Percentiles rank a stretch among this genome's conserved stretches.
These are phyloP conservation scores for Nesoenas mayeri DNA, from an alignment of 2,113 vertebrate species.

Conservation along the genomic window DNA sequence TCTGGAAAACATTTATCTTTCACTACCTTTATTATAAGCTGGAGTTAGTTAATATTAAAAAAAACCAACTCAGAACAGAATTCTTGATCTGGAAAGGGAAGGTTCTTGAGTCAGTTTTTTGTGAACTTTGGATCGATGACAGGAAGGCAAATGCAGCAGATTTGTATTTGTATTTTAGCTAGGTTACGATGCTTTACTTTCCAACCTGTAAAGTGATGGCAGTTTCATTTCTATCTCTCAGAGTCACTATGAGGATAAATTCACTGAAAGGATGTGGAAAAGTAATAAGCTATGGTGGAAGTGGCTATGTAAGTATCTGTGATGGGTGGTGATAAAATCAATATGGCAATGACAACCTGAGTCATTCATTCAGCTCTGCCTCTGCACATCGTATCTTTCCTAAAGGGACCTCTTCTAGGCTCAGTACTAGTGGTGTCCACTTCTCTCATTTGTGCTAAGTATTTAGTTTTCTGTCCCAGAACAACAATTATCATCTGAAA, in stretches of 20 bases:
- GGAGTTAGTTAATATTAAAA: background rate
- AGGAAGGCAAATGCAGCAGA: background rate
- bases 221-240: background rate
- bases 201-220: background rate
- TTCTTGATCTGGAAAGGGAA: background rate
- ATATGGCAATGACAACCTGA: background rate
- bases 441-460: background rate
- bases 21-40: background rate
- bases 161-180: background rate
- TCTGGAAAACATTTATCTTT: background rate
- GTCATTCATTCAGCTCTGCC: background rate
- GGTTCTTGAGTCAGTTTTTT: background rate
- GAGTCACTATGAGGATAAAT: background rate
- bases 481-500: background rate
- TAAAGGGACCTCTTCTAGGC: background rate
- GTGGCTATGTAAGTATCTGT: background rate
- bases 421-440: background rate
- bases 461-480: background rate
- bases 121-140: background rate
- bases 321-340: background rate
- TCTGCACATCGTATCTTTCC: background rate
- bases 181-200: background rate
- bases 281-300: background rate
- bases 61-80: too few relatives aligned
- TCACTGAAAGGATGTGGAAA: background rate